phyloP scores from a whole-genome alignment of 1,140 invertebrate genomes.

The Cherax destructor region DNA sequence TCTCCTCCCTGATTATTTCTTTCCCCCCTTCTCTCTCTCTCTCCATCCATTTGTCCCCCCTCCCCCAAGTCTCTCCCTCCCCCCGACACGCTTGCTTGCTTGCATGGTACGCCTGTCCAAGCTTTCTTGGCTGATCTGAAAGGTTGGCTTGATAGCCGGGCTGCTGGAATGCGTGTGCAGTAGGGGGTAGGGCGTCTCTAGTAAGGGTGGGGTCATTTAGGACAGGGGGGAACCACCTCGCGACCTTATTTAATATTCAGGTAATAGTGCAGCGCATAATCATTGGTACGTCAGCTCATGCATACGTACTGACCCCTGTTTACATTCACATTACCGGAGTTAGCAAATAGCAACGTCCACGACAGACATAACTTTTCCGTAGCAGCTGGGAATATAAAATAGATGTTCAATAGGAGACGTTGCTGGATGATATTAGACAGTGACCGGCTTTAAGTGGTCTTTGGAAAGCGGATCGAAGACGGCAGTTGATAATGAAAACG shows the following conservation, averaged over 20 bases:
- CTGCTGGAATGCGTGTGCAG: background rate
- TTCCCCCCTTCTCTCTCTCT: too few relatives aligned
- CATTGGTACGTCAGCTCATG: background rate
- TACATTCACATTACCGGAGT: background rate
- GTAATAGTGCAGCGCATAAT: background rate
- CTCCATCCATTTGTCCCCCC: too few relatives aligned
- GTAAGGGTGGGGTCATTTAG: background rate
- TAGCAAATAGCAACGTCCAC: too few relatives aligned
- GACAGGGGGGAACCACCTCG: background rate
- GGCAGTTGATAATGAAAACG: background rate
- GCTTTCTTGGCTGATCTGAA: slow-evolving; percentile 7
- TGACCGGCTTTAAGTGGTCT: slow-evolving; percentile 5
- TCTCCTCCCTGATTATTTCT: too few relatives aligned
- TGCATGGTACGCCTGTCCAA: background rate
- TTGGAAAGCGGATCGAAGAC: slow-evolving; percentile 6
- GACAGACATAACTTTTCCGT: too few relatives aligned
- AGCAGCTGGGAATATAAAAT: background rate
- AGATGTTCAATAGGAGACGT: background rate
- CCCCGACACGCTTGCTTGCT: slow-evolving; percentile 5
- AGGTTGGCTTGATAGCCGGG: background rate
- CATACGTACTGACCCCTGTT: background rate
- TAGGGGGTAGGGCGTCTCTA: background rate
- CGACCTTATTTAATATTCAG: background rate
- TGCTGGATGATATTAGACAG: background rate
- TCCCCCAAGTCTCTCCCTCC: background rate